A percentile compares a stretch with the other conserved stretches of the same genome.
Conservation (phyloP, 2,797 vertebrate genomes). For the Lithobates pipiens region DNA sequence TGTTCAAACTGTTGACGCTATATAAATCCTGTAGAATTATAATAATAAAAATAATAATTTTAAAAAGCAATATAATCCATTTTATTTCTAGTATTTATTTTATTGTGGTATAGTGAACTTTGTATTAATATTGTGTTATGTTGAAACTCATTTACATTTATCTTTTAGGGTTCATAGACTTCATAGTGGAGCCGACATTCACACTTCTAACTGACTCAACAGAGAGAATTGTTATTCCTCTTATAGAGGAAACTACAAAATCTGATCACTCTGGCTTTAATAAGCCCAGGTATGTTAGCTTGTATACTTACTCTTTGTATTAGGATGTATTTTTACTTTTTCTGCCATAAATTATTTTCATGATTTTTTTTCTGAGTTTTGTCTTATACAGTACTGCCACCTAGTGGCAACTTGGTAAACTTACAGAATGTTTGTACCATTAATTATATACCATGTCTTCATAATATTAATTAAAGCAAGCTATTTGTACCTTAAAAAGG, state of each 20-base stretch:
- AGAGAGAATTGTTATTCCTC: conserved; percentile 96
- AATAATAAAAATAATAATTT: no score
- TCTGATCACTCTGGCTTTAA: conserved; percentile 75
- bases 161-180: conserved; percentile 92
- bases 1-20: no score
- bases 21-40: no score
- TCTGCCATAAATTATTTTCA: background rate
- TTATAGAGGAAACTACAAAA: conserved; percentile 92
- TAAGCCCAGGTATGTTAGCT: conserved; percentile 75
- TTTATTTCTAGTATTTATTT: no score
- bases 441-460: background rate
- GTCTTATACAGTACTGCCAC: conserved; percentile 69
- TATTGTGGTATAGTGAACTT: background rate
- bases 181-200: conserved; percentile 97
- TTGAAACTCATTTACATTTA: background rate
- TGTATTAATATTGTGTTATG: background rate
- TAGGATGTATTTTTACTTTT: background rate
- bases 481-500: no score
- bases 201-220: conserved; percentile 93
- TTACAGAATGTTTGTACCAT: background rate
- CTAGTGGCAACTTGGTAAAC: conserved; percentile 64
- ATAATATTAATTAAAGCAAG: background rate
- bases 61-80: no score
- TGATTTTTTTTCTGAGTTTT: no score
- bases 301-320: background rate